Evolutionary conservation across 2,797 vertebrate genomes (phyloP).

Genomic region (Lemur catta): DNA sequence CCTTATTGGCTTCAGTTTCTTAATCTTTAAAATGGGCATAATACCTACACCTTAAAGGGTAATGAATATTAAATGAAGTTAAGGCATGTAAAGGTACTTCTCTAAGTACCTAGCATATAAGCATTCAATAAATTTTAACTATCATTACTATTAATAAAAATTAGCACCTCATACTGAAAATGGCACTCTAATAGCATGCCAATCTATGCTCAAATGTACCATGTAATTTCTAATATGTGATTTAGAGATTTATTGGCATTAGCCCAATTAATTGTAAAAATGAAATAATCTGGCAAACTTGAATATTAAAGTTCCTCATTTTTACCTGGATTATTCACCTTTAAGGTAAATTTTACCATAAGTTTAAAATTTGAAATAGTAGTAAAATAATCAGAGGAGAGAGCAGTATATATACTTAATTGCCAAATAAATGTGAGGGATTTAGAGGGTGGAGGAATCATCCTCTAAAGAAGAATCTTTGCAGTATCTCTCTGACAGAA

Average conservation of each 20-base stretch:
- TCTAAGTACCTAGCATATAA: not conserved
- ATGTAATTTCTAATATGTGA: not conserved
- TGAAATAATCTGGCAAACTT: not conserved
- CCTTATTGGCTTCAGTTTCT: not conserved
- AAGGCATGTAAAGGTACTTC: not conserved
- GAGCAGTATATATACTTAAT: not conserved
- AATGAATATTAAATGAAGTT: not conserved
- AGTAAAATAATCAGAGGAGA: not conserved
- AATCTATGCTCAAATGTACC: not conserved
- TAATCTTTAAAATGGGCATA: not conserved
- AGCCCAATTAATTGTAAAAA: not conserved
- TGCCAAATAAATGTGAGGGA: not conserved
- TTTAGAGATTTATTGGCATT: not conserved
- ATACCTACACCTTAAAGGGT: not conserved
- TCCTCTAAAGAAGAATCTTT: not conserved
- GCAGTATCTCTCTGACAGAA: not conserved
- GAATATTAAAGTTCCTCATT: not conserved
- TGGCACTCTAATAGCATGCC: not conserved
- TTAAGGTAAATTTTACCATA: not conserved
- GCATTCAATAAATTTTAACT: not conserved
- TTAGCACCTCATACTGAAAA: not conserved
- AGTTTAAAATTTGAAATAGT: not conserved
- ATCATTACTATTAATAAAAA: slow-evolving; percentile 20
- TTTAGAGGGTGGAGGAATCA: not conserved
- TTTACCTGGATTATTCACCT: not conserved